phyloP scores from a whole-genome alignment of 2,797 vertebrate genomes.

The Peromyscus aztecus region DNA sequence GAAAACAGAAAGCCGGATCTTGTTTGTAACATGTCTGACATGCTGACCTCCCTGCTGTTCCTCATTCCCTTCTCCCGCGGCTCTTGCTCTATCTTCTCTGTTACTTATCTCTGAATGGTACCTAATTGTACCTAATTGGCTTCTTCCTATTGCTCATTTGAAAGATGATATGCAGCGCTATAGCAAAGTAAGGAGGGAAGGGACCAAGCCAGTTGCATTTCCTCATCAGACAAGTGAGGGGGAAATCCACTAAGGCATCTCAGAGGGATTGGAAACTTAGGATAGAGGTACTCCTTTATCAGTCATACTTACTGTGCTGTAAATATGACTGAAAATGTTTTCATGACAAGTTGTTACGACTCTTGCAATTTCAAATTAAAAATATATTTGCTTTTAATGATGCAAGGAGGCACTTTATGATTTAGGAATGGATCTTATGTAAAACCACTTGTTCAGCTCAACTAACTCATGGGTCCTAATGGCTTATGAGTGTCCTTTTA shows the following conservation, averaged over 20 bases:
- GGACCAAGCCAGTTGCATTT: background rate
- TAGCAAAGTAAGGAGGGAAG: background rate
- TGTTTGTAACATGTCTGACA: background rate
- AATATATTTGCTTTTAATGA: conserved; percentile 42
- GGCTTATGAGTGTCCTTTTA: conserved; percentile 69
- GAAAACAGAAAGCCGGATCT: background rate
- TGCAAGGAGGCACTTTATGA: conserved; percentile 23
- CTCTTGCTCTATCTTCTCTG: background rate
- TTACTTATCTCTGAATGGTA: background rate
- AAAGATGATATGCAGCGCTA: background rate
- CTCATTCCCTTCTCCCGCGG: too few relatives aligned
- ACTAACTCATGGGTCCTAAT: conserved; percentile 59
- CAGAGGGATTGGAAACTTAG: background rate
- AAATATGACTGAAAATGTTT: background rate
- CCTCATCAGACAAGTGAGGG: background rate
- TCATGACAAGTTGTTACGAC: conserved; percentile 5
- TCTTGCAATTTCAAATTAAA: background rate
- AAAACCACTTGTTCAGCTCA: conserved; percentile 71
- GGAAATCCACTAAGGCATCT: background rate
- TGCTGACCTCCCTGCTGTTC: background rate
- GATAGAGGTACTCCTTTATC: background rate
- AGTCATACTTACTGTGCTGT: too few relatives aligned
- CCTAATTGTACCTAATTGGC: background rate
- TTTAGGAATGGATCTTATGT: conserved; percentile 29
- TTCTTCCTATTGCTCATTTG: background rate